Evolutionary conservation across 2,888 invertebrate species (phyloP), one percentile per base, ranked within the genome.

Genomic region (Zonitis immaculata): DNA sequence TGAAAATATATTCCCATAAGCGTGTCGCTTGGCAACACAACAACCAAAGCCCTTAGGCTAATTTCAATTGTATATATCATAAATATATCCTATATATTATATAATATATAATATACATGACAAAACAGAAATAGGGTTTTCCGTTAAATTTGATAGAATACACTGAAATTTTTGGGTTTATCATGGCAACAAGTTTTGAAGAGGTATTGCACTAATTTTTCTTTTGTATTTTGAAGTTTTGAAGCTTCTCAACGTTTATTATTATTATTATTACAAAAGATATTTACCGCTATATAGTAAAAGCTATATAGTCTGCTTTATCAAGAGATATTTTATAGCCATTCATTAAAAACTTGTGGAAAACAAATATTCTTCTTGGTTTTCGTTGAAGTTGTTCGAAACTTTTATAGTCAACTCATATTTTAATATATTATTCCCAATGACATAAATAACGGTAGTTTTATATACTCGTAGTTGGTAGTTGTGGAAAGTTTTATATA

Each of bases 1-100:
- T 56, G 52, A 53, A 56, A 56, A 56, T 56, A 53, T 47, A 56
- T 56, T 53, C 51, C 47, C 53, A 56, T 56, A 56, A 56, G 56
- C 56, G 49, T 56, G 56, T 56, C 56, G 56, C 56, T 49, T 53
- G 56, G 52, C 53, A 56, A 56, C 56, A 5, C 20, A 39, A 20
- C 39, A 39, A 6, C 11, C n/a, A 8, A 11, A 20, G 16, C 39
- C 39, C 39, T 39, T 20, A 11, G 39, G 39, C 39, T 11, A 39
- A 39, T 39, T 39, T 20, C 39, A 6, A 39, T 20, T 11, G 39
- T 20, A 39, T n/a, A 39, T 6, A 39, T 11, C 39, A 20, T 7
- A 32, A 14, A 14, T n/a, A n/a, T n/a, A n/a, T n/a, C n/a, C n/a
- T n/a, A n/a, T n/a, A n/a, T n/a, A n/a, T n/a, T n/a, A n/a, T n/a